Evolutionary conservation across 2,113 vertebrate genomes (phyloP), one percentile per base, ranked within the genome.

Genomic region (Myiagra hebetior): DNA sequence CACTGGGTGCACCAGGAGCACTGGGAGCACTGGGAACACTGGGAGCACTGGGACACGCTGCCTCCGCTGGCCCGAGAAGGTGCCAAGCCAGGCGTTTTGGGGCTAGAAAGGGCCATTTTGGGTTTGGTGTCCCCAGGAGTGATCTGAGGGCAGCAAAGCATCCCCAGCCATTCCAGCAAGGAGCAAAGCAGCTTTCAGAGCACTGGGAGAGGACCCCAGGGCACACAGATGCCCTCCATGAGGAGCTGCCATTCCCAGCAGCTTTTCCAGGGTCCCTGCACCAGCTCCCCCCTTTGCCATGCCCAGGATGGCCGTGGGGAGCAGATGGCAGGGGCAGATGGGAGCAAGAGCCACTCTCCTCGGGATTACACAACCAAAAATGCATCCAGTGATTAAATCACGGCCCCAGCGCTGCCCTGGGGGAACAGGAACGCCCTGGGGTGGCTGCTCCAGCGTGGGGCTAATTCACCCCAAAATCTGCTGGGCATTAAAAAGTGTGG

Each of bases 291-390:
- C 80, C 22, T 44, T 42, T 6, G 55, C 70, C 19, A 39, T 57
- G 70, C 47, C 59, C 28, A 2, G 91, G 88, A 35, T 10, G 22
- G 78, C 84, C 24, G 2, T 21, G 68, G 92, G 96, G 86, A 98
- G 97, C 98, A 98, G 98, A 98, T 98, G 98, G 98, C 70, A 9
- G 76, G 95, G 97, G 97, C 98, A 98, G 98, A 98, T 97, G 98
- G 95, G 97, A 97, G 85, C 62, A 85, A 95, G 96, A 94, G 91
- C 89, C 96, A 53, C 96, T 93, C 96, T 70, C 18, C 92, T 90
- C 77, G 82, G n/a, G 94, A 96, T 98, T 86, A 95, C 87, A 98
- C 96, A 95, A 97, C 96, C 94, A 89, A 97, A 97, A 95, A 92
- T 46, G 94, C 93, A 96, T 92, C 88, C 94, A 97, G 92, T 76